Conservation (phyloP, 2,797 vertebrate species). For the Chlorospingus flavigularis region DNA sequence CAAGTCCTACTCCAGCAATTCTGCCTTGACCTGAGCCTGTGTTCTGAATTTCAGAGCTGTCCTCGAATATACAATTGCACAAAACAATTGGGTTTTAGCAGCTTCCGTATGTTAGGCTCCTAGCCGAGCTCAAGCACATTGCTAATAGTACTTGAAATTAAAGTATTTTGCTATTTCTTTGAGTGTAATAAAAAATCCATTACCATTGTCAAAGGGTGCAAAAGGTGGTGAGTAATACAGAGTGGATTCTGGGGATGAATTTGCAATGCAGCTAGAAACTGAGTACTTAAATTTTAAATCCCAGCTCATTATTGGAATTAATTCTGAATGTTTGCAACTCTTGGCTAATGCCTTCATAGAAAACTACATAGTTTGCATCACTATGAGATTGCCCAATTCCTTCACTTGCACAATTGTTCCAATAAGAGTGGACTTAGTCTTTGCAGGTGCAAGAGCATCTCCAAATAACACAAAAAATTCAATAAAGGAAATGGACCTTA, state of each 20-base stretch:
- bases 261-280: neutral
- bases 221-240: neutral
- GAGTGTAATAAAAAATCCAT: neutral
- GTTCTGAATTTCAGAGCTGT: neutral
- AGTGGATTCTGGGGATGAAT: neutral
- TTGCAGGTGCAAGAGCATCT: constrained; percentile 7
- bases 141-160: neutral
- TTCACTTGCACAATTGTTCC: constrained; percentile 15
- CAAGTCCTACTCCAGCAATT: neutral
- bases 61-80: neutral
- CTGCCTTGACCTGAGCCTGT: neutral
- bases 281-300: constrained; percentile 1
- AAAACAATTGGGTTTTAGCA: neutral
- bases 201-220: neutral
- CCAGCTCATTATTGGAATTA: constrained; percentile 2
- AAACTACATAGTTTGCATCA: constrained; percentile 12
- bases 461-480: neutral
- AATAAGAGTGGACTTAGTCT: constrained; percentile 1
- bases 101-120: neutral
- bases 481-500: neutral
- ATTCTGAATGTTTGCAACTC: neutral
- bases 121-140: neutral
- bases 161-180: neutral
- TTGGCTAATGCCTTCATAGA: constrained; percentile 4
- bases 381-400: neutral